Evolutionary conservation across 2,113 vertebrate species (phyloP).

Genomic region (Eurypyga helias): DNA sequence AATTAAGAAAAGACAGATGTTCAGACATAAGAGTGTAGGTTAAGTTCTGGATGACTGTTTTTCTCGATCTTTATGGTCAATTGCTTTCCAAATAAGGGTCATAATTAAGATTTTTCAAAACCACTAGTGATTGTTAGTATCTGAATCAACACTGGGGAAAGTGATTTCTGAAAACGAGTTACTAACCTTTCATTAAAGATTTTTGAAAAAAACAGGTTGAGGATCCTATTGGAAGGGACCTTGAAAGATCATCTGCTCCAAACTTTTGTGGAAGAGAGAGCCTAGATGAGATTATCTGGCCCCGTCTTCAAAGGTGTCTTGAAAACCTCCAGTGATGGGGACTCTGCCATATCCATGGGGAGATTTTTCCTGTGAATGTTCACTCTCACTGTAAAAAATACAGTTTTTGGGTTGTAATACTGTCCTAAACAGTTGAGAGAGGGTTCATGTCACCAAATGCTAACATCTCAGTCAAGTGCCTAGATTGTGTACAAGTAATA

Average conservation of each 20-base stretch:
- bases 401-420: background rate
- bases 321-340: background rate
- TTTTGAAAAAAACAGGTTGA: background rate
- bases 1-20: background rate
- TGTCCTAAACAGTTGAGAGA: background rate
- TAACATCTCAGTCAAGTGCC: background rate
- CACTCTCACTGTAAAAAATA: background rate
- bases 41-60: background rate
- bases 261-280: background rate
- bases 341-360: background rate
- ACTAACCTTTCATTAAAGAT: background rate
- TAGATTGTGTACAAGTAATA: background rate
- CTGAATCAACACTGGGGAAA: background rate
- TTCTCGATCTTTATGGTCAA: background rate
- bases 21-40: fast-evolving
- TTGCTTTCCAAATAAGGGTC: background rate
- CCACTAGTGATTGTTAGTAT: background rate
- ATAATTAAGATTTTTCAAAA: background rate
- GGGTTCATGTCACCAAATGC: background rate
- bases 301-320: background rate
- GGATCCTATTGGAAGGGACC: background rate
- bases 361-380: background rate
- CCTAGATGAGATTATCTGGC: background rate
- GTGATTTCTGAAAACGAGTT: background rate
- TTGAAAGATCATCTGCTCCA: background rate